phyloP scores from a whole-genome alignment of 2,888 invertebrate genomes.

The Neoitamus cyanurus region DNA sequence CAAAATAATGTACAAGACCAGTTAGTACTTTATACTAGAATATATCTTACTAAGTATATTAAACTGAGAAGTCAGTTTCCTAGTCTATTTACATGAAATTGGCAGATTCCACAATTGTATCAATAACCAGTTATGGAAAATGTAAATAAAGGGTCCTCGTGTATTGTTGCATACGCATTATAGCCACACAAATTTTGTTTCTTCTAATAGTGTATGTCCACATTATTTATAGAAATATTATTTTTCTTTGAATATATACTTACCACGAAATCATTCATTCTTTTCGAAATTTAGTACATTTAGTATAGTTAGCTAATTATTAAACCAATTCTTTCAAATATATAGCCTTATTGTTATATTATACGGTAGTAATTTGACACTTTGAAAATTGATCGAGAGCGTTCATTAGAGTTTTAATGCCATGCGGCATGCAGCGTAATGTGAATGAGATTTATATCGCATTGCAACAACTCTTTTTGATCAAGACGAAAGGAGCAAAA shows the following conservation, averaged over 20 bases:
- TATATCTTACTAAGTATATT: neutral
- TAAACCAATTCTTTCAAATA: neutral
- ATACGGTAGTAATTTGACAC: neutral
- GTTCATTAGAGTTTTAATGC: neutral
- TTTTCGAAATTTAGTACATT: neutral
- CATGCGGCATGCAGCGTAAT: neutral
- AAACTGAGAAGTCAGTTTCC: neutral
- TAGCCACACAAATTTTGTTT: neutral
- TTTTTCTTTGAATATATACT: neutral
- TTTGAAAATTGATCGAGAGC: neutral
- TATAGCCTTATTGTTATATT: neutral
- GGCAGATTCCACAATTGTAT: neutral
- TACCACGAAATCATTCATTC: neutral
- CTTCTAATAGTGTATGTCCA: neutral
- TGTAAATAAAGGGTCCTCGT: neutral
- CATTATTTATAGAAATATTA: neutral
- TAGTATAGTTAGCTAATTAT: neutral
- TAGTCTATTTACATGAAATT: neutral
- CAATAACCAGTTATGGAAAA: neutral
- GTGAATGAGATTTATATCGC: neutral
- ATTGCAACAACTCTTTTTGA: neutral
- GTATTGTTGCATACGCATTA: neutral
- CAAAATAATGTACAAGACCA: neutral
- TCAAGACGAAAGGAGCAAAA: neutral
- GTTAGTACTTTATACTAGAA: neutral